Conservation (phyloP, 2,797 vertebrate genomes). For the Knipowitschia caucasica region DNA sequence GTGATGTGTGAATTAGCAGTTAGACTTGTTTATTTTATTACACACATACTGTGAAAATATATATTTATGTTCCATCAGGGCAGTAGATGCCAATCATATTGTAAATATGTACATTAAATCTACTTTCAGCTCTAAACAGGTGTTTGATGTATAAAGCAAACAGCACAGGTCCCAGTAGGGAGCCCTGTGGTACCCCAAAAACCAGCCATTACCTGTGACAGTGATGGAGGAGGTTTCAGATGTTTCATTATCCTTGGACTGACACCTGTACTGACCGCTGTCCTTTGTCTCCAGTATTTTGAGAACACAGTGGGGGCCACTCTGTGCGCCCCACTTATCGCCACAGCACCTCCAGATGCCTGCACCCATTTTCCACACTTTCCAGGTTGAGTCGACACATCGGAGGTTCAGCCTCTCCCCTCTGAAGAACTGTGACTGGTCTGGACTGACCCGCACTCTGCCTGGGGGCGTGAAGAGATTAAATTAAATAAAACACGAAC, state of each 20-base stretch:
- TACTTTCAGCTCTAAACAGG: background rate
- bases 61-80: background rate
- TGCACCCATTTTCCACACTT: background rate
- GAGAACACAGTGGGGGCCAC: background rate
- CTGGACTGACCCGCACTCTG: background rate
- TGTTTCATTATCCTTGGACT: background rate
- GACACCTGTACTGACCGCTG: background rate
- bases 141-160: background rate
- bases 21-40: too few species aligned
- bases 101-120: too few species aligned
- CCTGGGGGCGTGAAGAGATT: background rate
- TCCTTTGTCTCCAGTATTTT: background rate
- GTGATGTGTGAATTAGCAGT: too few species aligned
- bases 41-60: too few species aligned
- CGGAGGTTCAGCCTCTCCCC: accelerated
- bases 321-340: background rate
- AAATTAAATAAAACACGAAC: background rate
- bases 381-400: background rate
- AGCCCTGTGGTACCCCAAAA: background rate
- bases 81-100: too few species aligned
- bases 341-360: background rate
- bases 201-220: background rate
- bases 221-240: background rate
- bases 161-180: background rate
- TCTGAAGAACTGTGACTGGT: background rate